These are phyloP conservation scores for Neosilurus hyrtlii DNA, from an alignment of 2,797 vertebrate genomes.

Conservation along the genomic window DNA sequence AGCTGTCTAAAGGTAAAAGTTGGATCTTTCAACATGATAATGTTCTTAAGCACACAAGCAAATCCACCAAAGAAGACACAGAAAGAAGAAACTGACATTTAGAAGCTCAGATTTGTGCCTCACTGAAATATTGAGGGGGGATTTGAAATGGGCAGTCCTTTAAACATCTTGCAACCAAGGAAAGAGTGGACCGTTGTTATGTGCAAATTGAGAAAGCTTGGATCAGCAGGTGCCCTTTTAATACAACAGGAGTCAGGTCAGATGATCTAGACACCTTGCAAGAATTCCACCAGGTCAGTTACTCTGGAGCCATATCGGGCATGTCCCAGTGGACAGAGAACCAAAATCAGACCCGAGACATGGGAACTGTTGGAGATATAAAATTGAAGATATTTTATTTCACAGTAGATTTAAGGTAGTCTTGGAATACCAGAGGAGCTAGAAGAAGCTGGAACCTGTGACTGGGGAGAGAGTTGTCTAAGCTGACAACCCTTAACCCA, in stretches of 20 bases:
- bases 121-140: too few species aligned
- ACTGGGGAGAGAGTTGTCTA: background rate
- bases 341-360: background rate
- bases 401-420: background rate
- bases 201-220: background rate
- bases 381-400: background rate
- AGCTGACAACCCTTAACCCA: too few species aligned
- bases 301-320: background rate
- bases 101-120: too few species aligned
- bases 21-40: too few species aligned
- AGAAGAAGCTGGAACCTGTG: background rate
- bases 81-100: too few species aligned
- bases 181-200: too few species aligned
- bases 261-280: background rate
- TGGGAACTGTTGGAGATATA: background rate
- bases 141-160: too few species aligned
- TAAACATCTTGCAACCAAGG: too few species aligned
- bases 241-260: background rate
- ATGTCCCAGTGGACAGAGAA: background rate
- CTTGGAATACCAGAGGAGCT: background rate
- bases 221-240: background rate
- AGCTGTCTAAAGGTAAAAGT: too few species aligned
- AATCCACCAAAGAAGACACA: too few species aligned
- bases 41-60: too few species aligned
- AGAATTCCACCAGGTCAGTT: background rate